A percentile compares a stretch with the other conserved stretches of the same genome.
Evolutionary conservation across 2,113 vertebrate species (phyloP).

Genomic region (Tragelaphus buxtoni): DNA sequence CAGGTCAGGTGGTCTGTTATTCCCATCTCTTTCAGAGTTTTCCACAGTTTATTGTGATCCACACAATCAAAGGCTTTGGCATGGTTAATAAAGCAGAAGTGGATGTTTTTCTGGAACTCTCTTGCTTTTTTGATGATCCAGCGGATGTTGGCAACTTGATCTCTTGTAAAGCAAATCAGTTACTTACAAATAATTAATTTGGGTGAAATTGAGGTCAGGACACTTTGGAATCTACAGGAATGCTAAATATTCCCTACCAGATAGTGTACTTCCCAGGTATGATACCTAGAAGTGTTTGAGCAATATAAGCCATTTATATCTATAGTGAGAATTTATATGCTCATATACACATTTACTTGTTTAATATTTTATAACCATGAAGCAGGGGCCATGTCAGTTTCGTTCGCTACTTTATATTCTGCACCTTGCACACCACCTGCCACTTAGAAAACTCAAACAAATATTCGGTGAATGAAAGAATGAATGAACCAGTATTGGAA

Average conservation of each 20-base stretch:
- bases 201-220: neutral
- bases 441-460: neutral
- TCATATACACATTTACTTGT: neutral
- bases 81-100: too few relatives aligned
- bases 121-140: too few relatives aligned
- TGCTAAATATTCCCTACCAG: neutral
- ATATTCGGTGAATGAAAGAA: neutral
- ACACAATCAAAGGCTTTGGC: too few relatives aligned
- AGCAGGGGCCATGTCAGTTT: neutral
- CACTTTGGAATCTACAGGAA: neutral
- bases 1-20: too few relatives aligned
- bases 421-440: neutral
- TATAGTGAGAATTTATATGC: neutral
- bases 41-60: too few relatives aligned
- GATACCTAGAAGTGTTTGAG: neutral
- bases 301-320: neutral
- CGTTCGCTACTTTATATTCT: neutral
- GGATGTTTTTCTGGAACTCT: too few relatives aligned
- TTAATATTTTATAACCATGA: neutral
- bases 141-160: too few relatives aligned
- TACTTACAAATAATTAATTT: conserved; percentile 6
- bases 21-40: too few relatives aligned
- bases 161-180: neutral
- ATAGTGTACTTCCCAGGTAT: neutral
- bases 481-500: neutral